Conservation (phyloP, 2,113 vertebrate genomes). For the Dicrurus megarhynchus region DNA sequence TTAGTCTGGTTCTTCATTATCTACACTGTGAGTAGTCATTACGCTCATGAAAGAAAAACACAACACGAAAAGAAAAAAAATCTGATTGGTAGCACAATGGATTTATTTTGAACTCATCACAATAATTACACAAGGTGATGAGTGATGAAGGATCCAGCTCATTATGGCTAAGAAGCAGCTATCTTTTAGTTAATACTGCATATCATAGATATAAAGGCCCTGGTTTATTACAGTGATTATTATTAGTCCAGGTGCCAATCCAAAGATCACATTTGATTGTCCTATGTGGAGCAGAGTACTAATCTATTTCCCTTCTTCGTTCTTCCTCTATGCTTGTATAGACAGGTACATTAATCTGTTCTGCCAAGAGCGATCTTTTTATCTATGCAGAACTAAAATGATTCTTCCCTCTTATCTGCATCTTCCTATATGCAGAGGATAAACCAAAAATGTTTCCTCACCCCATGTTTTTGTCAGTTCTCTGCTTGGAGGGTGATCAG, state of each 20-base stretch:
- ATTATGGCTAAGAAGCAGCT: conserved; percentile 36
- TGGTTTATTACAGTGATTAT: conserved; percentile 9
- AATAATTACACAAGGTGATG: conserved; percentile 14
- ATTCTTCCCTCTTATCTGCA: conserved; percentile 23
- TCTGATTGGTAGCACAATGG: background rate
- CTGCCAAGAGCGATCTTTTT: conserved; percentile 22
- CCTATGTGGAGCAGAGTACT: background rate
- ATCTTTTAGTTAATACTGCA: background rate
- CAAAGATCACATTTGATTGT: conserved; percentile 6
- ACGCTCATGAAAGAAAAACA: background rate
- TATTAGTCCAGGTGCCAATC: conserved; percentile 25
- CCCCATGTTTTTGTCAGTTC: background rate
- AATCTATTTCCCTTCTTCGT: conserved; percentile 41
- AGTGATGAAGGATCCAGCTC: background rate
- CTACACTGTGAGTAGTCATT: background rate
- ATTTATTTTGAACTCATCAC: conserved; percentile 8
- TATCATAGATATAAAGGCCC: background rate
- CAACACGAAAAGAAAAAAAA: background rate
- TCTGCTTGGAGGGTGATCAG: conserved; percentile 29
- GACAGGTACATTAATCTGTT: conserved; percentile 19
- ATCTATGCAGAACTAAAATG: conserved; percentile 21
- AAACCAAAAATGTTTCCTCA: background rate
- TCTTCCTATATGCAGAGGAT: background rate
- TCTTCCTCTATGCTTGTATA: background rate
- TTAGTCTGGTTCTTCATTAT: background rate